Conservation (phyloP, 1,140 invertebrate species). For the Hyphantria cunea region DNA sequence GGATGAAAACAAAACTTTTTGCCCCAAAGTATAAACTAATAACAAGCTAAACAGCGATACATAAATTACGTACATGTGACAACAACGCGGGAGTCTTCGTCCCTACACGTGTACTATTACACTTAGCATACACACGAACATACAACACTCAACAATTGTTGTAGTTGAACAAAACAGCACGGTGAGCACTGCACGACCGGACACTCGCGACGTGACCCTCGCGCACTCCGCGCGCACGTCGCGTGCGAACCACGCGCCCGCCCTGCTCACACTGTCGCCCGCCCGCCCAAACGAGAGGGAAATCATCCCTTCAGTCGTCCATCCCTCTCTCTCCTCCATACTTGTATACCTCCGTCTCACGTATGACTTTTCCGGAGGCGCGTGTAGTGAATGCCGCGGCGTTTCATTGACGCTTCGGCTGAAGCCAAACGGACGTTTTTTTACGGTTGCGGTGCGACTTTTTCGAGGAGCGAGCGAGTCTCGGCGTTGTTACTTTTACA, state of each 20-base stretch:
- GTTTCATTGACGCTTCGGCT: conserved; percentile 62
- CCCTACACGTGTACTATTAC: not conserved
- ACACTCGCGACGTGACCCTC: not conserved
- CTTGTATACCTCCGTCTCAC: not conserved
- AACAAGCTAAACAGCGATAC: no score
- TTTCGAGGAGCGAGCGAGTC: not conserved
- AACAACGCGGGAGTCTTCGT: not conserved
- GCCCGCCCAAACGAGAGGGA: conserved; percentile 59
- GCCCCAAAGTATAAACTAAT: no score
- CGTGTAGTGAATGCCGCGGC: conserved; percentile 48
- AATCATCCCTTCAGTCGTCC: conserved; percentile 48
- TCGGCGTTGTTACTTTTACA: not conserved
- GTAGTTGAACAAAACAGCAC: not conserved
- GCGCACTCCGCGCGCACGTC: conserved; percentile 20
- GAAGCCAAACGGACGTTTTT: conserved; percentile 52
- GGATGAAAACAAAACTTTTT: no score
- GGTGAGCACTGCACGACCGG: not conserved
- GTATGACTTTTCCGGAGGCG: conserved; percentile 48
- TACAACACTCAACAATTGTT: not conserved
- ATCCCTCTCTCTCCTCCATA: conserved; percentile 24
- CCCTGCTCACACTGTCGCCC: conserved; percentile 22
- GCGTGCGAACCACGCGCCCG: conserved; percentile 49
- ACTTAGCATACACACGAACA: not conserved
- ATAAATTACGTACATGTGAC: not conserved
- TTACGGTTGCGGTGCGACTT: conserved; percentile 35